Conservation (phyloP, 2,797 vertebrate genomes). For the Bufotes viridis region DNA sequence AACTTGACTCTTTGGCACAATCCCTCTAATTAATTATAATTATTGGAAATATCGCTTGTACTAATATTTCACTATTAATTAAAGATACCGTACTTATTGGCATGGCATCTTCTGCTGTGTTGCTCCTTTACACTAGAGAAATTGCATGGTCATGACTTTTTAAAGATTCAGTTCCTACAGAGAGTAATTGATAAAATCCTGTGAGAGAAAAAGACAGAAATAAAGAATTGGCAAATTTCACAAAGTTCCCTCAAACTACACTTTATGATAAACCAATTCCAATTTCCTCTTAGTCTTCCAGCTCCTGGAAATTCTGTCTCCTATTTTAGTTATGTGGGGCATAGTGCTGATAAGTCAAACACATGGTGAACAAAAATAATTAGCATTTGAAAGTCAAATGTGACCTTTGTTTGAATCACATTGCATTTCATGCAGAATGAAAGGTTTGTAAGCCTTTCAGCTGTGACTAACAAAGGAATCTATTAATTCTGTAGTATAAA, state of each 20-base stretch:
- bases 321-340: background rate
- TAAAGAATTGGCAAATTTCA: background rate
- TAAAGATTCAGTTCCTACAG: background rate
- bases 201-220: background rate
- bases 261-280: background rate
- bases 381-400: conserved; percentile 30
- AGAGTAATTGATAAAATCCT: background rate
- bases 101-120: background rate
- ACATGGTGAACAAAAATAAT: conserved; percentile 9
- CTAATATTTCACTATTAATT: no score
- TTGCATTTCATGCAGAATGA: conserved; percentile 58
- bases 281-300: background rate
- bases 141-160: background rate
- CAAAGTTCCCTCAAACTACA: background rate
- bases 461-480: background rate
- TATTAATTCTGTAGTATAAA: background rate
- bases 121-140: background rate
- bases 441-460: conserved; percentile 18
- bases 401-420: conserved; percentile 12
- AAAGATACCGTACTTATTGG: background rate
- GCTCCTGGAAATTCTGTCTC: background rate
- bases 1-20: no score
- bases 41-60: no score
- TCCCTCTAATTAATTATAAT: no score
- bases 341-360: background rate